Evolutionary conservation across 2,797 vertebrate species (phyloP).

Genomic region (Tragopan temminckii): DNA sequence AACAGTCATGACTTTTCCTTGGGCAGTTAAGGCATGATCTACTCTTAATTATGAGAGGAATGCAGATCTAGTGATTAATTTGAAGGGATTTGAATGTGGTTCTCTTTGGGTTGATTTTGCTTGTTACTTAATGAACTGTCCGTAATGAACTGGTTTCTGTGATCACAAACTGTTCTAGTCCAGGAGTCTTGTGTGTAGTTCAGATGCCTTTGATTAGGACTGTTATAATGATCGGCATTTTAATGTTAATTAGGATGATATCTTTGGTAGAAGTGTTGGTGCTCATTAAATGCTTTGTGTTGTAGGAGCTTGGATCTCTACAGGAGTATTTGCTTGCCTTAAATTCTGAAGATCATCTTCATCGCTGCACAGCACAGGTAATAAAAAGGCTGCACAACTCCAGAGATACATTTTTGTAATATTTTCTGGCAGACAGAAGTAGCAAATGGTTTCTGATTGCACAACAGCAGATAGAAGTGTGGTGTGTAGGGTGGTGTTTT

Average conservation of each 20-base stretch:
- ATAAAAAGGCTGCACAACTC: background rate
- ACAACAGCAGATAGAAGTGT: background rate
- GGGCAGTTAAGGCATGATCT: background rate
- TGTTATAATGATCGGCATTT: background rate
- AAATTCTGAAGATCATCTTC: conserved; percentile 94
- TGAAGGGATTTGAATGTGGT: background rate
- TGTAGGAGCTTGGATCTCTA: conserved; percentile 90
- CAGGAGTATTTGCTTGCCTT: conserved; percentile 95
- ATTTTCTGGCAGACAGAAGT: background rate
- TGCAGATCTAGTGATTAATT: background rate
- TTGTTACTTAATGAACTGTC: background rate
- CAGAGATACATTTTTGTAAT: fast-evolving
- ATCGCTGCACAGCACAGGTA: conserved; percentile 93
- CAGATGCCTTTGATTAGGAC: background rate
- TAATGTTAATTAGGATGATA: background rate
- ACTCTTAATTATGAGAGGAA: background rate
- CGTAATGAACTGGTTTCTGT: background rate
- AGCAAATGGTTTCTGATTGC: background rate
- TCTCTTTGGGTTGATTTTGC: background rate
- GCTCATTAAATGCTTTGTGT: conserved; percentile 34
- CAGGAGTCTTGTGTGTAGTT: background rate
- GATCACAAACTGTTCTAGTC: background rate
- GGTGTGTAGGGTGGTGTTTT: background rate
- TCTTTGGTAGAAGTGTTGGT: background rate
- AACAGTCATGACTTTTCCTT: background rate